phyloP scores from a whole-genome alignment of 1,140 invertebrate species.

The Holotrichia oblita region DNA sequence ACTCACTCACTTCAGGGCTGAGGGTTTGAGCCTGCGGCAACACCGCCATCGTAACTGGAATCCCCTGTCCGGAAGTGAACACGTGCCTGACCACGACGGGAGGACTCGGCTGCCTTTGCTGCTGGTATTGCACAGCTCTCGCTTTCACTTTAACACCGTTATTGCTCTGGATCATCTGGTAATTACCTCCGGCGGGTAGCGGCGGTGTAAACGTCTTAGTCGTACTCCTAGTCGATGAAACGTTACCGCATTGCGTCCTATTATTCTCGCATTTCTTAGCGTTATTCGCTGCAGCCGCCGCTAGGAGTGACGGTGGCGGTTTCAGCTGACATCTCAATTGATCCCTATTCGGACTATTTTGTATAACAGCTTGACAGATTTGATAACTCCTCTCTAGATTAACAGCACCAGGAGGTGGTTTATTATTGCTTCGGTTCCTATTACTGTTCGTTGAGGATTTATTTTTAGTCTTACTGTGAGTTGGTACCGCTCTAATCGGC shows the following conservation, averaged over 20 bases:
- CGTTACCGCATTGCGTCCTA: conserved; percentile 54
- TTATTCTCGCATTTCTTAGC: conserved; percentile 54
- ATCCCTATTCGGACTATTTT: conserved; percentile 89
- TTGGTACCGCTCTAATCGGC: conserved; percentile 58
- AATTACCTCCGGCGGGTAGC: conserved; percentile 52
- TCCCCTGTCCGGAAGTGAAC: conserved; percentile 65
- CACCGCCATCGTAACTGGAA: conserved; percentile 68
- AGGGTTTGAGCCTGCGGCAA: conserved; percentile 61
- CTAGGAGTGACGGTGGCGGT: conserved; percentile 80
- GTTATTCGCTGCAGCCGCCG: conserved; percentile 57
- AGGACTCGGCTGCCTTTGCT: conserved; percentile 59
- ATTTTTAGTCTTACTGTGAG: conserved; percentile 59
- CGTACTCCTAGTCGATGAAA: conserved; percentile 54
- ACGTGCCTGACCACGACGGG: conserved; percentile 69
- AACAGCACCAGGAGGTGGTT: conserved; percentile 85
- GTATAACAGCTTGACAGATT: conserved; percentile 94
- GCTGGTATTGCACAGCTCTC: conserved; percentile 53
- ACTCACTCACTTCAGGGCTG: conserved; percentile 59
- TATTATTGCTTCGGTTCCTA: conserved; percentile 67
- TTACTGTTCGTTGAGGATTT: conserved; percentile 52
- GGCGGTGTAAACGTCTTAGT: conserved; percentile 61
- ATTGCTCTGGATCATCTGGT: conserved; percentile 52
- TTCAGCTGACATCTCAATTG: conserved; percentile 86
- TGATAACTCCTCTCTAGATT: conserved; percentile 94
- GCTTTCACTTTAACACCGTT: conserved; percentile 58